Evolutionary conservation across 1,140 invertebrate species (phyloP), one percentile per base, ranked within the genome.

Genomic region (Rhopalosiphum maidis): DNA sequence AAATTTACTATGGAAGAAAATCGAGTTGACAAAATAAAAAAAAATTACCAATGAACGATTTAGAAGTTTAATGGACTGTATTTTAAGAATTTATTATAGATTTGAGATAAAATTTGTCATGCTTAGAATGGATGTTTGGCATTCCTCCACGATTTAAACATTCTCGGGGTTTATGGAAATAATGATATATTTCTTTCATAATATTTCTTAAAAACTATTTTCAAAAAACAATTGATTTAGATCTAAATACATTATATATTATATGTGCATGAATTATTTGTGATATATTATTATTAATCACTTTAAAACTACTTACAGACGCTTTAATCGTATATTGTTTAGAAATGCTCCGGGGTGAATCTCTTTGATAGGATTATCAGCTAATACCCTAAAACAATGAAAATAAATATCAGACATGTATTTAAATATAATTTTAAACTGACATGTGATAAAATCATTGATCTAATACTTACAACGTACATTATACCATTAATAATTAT

Each of bases 61-160:
- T 93, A 93, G 91, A 86, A 93, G 91, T 93, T 93, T 54, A 93
- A 93, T 93, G 91, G 91, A 93, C 91, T 93, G 91, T 54, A 85
- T 43, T 86, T 51, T 55, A 93, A 85, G 60, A 93, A 30, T 77
- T 77, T 77, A 77, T 93, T 93, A 93, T 93, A 54, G 91, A 93
- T 85, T 93, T 51, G 35, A 48, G 30, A 93, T 22, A 43, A 83
- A 93, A 93, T 93, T 93, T 93, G 91, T 93, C 77, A 55, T 54
- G 91, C 37, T 60, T 86, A 55, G 91, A 54, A 85, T 55, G 85
- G 86, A 83, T 51, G 91, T 93, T 93, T 93, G 91, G 91, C 91
- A n/a, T 41, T 55, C 6, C 35, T 93, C 91, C 91, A 93, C 48
- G 48, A 25, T 43, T 91, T 22, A 8, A 87, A 87, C n/a, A n/a